Percentiles rank a stretch among this genome's conserved stretches.
These are phyloP conservation scores for Torymus auratus DNA, from an alignment of 2,888 invertebrate species.

Conservation along the genomic window DNA sequence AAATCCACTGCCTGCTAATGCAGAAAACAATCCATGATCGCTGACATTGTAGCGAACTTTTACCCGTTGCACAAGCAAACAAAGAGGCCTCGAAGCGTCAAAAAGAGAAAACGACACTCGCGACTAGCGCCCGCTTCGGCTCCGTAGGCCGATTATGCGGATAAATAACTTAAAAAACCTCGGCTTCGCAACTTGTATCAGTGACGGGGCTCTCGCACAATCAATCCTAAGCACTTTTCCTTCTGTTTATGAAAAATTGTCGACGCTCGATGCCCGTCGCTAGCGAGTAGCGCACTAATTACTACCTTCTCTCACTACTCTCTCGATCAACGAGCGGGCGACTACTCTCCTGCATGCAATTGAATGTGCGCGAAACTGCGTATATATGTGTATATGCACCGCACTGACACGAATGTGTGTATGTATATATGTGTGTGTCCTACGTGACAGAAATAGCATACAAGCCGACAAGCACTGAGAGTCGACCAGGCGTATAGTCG, in stretches of 20 bases:
- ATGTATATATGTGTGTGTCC: slow-evolving; percentile 23
- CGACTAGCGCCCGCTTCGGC: neutral
- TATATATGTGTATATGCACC: slow-evolving; percentile 11
- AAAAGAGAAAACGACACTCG: slow-evolving; percentile 48
- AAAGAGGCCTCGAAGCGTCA: slow-evolving; percentile 57
- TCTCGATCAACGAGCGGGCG: neutral
- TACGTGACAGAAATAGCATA: slow-evolving; percentile 69
- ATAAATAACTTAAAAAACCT: neutral
- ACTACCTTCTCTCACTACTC: too few species aligned
- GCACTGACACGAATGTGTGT: slow-evolving; percentile 14
- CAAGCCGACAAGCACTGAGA: too few species aligned
- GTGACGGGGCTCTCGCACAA: too few species aligned
- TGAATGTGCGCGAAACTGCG: slow-evolving; percentile 20
- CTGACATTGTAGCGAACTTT: slow-evolving; percentile 68
- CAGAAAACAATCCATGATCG: slow-evolving; percentile 74
- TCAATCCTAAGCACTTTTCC: neutral
- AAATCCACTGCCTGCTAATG: slow-evolving; percentile 67
- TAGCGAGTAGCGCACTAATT: too few species aligned
- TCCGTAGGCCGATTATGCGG: slow-evolving; percentile 35
- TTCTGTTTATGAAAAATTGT: neutral
- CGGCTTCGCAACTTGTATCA: too few species aligned
- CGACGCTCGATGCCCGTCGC: too few species aligned
- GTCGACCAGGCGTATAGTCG: neutral
- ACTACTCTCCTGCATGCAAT: slow-evolving; percentile 1
- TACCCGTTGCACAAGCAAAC: slow-evolving; percentile 52